Conservation (phyloP, 2,797 vertebrate genomes). For the Pagetopsis macropterus region DNA sequence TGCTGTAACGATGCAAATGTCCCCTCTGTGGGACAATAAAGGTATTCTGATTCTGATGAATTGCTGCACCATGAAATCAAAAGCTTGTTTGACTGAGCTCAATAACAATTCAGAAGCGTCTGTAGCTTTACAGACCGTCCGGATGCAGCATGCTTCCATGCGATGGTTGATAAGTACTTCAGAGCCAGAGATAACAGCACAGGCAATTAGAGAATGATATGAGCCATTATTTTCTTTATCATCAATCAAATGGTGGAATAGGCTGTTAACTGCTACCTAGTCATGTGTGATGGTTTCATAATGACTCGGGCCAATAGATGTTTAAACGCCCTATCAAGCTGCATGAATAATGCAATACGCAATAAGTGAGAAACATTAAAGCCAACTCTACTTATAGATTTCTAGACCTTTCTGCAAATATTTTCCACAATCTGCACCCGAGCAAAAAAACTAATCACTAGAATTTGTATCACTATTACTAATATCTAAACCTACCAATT, state of each 20-base stretch:
- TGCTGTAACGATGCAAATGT: no score
- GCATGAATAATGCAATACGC: conserved; percentile 62
- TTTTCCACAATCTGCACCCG: background rate
- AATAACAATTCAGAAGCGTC: conserved; percentile 19
- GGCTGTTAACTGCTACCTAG: conserved; percentile 49
- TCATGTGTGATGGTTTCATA: conserved; percentile 58
- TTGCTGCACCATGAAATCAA: conserved; percentile 18
- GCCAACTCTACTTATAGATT: conserved; percentile 1
- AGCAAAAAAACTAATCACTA: background rate
- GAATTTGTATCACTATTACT: background rate
- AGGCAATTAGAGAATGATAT: conserved; percentile 60
- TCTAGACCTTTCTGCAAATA: conserved; percentile 3
- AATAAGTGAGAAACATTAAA: conserved; percentile 38
- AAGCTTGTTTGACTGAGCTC: conserved; percentile 8
- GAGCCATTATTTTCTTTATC: conserved; percentile 60
- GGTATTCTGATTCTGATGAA: conserved; percentile 1
- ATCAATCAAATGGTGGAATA: conserved; percentile 51
- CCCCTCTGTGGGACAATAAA: no score
- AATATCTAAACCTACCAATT: no score
- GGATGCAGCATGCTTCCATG: conserved; percentile 17
- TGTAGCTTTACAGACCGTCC: background rate
- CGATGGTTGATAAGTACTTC: conserved; percentile 36
- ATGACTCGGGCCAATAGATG: conserved; percentile 40
- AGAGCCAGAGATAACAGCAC: conserved; percentile 44
- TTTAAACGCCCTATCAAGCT: conserved; percentile 48